Evolutionary conservation across 2,888 invertebrate species (phyloP).

Genomic region (Pyrocoelia pectoralis): DNA sequence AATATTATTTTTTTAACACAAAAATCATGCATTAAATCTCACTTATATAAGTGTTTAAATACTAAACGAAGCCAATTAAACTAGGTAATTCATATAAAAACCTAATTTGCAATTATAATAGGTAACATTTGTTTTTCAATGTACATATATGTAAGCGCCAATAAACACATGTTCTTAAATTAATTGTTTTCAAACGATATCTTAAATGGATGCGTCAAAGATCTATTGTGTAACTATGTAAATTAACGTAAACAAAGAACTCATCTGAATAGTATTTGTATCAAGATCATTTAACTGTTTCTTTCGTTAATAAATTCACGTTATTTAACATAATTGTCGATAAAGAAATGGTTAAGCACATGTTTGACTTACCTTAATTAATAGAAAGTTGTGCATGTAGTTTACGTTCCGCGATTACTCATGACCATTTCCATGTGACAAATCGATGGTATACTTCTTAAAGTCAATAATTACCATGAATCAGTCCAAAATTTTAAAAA

Average conservation of each 20-base stretch:
- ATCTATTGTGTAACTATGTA: slow-evolving; percentile 2
- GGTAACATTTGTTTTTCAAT: not conserved
- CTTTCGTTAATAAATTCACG: not conserved
- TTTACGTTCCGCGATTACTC: slow-evolving; percentile 2
- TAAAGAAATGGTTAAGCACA: not conserved
- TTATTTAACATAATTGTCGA: not conserved
- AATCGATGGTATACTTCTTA: not conserved
- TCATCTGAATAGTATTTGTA: slow-evolving; percentile 11
- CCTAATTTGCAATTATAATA: not conserved
- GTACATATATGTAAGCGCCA: not conserved
- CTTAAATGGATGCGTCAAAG: not conserved
- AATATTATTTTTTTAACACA: not conserved
- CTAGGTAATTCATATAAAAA: not conserved
- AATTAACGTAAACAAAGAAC: slow-evolving; percentile 6
- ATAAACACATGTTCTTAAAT: not conserved
- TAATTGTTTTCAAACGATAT: not conserved
- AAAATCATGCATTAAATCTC: no score
- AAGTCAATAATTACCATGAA: no score
- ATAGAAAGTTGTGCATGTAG: slow-evolving; percentile 3
- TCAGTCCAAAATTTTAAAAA: no score
- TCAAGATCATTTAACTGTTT: not conserved
- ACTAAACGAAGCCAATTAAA: not conserved
- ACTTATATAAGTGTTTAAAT: no score
- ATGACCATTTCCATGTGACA: slow-evolving; percentile 1
- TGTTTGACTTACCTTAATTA: not conserved